A percentile compares a stretch with the other conserved stretches of the same genome.
phyloP scores from a whole-genome alignment of 2,797 vertebrate species.

The Rhynchotus rufescens region DNA sequence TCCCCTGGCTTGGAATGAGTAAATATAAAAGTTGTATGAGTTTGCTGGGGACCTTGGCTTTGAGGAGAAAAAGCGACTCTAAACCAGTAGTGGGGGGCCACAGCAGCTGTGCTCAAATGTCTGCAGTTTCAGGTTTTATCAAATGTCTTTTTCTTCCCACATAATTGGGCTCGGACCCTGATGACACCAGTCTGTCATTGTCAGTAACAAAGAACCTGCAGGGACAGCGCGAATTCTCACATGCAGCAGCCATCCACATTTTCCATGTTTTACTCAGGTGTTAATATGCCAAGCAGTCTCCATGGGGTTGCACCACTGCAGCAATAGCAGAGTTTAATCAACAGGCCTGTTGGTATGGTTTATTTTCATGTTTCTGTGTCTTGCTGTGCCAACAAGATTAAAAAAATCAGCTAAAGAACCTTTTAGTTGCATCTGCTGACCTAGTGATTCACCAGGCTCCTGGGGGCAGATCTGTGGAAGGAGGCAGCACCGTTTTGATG shows the following conservation, averaged over 20 bases:
- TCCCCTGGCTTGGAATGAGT: neutral
- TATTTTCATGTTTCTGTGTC: neutral
- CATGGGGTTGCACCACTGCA: neutral
- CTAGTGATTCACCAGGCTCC: neutral
- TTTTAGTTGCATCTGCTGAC: neutral
- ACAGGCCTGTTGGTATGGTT: neutral
- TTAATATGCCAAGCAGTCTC: neutral
- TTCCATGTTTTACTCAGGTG: neutral
- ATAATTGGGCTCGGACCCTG: neutral
- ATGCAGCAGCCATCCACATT: neutral
- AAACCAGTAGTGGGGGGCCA: neutral
- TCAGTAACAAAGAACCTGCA: neutral
- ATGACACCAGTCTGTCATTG: neutral
- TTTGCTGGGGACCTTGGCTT: neutral
- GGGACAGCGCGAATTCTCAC: neutral
- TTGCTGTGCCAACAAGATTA: neutral
- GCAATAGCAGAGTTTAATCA: neutral
- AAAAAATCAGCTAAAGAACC: neutral
- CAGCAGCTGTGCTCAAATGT: neutral
- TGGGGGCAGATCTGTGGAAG: neutral
- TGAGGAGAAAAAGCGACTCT: neutral
- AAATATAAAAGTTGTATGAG: neutral
- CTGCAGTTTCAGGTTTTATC: neutral
- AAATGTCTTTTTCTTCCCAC: neutral
- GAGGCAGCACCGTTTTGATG: accelerated